Base-by-base conservation (phyloP, 2,797 vertebrate genomes). In the Choloepus didactylus region DNA sequence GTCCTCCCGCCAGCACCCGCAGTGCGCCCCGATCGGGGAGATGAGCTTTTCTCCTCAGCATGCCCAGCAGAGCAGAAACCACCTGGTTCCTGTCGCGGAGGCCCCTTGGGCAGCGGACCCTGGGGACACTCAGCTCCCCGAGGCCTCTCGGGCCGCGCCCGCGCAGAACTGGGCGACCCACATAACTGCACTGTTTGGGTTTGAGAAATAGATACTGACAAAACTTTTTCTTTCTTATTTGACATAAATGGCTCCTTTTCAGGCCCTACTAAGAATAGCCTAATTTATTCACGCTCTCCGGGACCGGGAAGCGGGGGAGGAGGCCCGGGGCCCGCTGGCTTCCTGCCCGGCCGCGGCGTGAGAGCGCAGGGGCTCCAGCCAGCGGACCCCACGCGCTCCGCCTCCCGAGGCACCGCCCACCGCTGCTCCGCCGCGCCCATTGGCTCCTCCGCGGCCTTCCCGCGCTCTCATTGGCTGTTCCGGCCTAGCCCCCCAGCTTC, bases 261-360 rank as follows among this genome's bases (percentile, higher is more conserved):
- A 97, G 96, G 96, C 97, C 94, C 93, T 98, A 96, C 98, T 98
- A 98, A 98, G 98, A 98, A 98, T 97, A 98, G 97, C 96, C 91
- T 98, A 98, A 98, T 98, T 98, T 98, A 98, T 98, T 98, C 97
- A 97, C 76, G 92, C 96, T 98, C 97, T 96, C 95, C 75, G 85
- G 94, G 96, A 96, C 97, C 70, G 85, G 46, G 81, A 79, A 89
- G 73, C 4, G 0, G 35, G 35, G 62, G 27, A 44, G n/a, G 95
- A 97, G 93, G 97, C 51, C 14, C 12, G 96, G 97, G 97, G 97
- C 94, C 91, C 70, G 27, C 97, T 97, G 96, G 96, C 96, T 88
- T 95, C 92, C 91, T 95, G 98, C 97, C 97, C 95, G 97, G 80
- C 97, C 95, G 96, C 41, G 87, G 94, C 95, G 92, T 97, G 97